Base-by-base conservation (phyloP, 2,797 vertebrate species). In the Cyclopterus lumpus region DNA sequence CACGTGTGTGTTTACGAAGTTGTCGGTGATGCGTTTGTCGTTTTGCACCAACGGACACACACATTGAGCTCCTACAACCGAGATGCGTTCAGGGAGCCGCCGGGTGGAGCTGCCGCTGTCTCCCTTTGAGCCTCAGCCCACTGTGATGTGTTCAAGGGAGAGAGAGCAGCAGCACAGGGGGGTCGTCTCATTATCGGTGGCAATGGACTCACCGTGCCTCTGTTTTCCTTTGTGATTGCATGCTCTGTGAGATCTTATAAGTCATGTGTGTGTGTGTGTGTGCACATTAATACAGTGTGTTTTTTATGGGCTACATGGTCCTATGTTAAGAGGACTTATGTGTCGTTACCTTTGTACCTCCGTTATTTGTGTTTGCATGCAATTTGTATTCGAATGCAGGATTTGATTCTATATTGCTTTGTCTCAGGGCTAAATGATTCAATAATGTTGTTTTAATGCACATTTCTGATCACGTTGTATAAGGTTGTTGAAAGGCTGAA, bases 51-150 rank as follows among this genome's bases (percentile, higher is more conserved):
- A 79, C 73, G 49, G 49, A 46, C 44, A 20, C 0, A 46, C 44
- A 20, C 0, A 3, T 0, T 49, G 58, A 51, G 59, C 40, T 2
- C 7, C 15, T 57, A 3, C 10, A 30, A 7, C n/a, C 38, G 48
- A 65, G 55, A 46, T 26, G 59, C 24, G 58, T 36, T 22, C 54
- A 1, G 16, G 42, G 24, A 55, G 18, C 34, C 91, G 75, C 88
- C 38, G 66, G 89, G 80, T 85, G 91, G 91, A 49, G 90, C 90
- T 89, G 77, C 73, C 73, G 88, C 2, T 58, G 66, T 61, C 77
- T 64, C 40, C 60, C 16, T 49, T 36, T 5, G 1, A 34, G 9
- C 1, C 34, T 20, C 7, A 46, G 7, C 5, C 1, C 3, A 1
- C 7, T 70, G 53, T 36, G 28, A 14, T 30, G 42, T 24, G 40